Evolutionary conservation across 2,797 vertebrate species (phyloP).

Genomic region (Novumbra hubbsi): DNA sequence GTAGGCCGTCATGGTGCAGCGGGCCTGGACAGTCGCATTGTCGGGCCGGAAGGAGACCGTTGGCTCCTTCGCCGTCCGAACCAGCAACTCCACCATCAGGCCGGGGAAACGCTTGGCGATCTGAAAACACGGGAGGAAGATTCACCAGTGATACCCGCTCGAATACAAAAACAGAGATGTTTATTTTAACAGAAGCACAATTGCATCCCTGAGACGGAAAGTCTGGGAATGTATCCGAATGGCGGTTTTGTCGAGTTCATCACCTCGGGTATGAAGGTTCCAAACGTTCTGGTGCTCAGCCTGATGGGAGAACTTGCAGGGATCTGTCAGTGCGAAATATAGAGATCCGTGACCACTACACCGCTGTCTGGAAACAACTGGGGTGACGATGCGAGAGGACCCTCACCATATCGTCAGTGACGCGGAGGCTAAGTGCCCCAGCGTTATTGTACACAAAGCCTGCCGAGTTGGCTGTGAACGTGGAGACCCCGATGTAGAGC

Average conservation of each 20-base stretch:
- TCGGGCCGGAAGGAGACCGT: slow-evolving; percentile 53
- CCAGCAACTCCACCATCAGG: slow-evolving; percentile 71
- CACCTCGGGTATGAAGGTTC: slow-evolving; percentile 71
- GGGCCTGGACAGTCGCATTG: slow-evolving; percentile 54
- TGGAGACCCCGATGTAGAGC: slow-evolving; percentile 79
- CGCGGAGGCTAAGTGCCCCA: slow-evolving; percentile 68
- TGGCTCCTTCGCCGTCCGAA: slow-evolving; percentile 53
- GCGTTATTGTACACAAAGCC: slow-evolving; percentile 79
- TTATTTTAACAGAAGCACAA: neutral
- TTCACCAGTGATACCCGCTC: too few relatives aligned
- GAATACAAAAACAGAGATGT: neutral
- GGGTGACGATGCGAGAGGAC: neutral
- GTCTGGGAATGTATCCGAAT: neutral
- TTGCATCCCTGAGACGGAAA: neutral
- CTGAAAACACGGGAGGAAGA: slow-evolving; percentile 44
- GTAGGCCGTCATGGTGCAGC: slow-evolving; percentile 59
- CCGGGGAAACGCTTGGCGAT: slow-evolving; percentile 66
- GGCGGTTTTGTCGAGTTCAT: neutral
- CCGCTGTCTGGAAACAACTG: neutral
- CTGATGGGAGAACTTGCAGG: slow-evolving; percentile 65
- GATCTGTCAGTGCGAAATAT: slow-evolving; percentile 56
- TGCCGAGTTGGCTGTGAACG: slow-evolving; percentile 78
- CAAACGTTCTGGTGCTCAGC: slow-evolving; percentile 72
- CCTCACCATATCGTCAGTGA: slow-evolving; percentile 80
- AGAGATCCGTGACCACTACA: neutral